phyloP scores from a whole-genome alignment of 2,888 invertebrate genomes.

The Allacma fusca region DNA sequence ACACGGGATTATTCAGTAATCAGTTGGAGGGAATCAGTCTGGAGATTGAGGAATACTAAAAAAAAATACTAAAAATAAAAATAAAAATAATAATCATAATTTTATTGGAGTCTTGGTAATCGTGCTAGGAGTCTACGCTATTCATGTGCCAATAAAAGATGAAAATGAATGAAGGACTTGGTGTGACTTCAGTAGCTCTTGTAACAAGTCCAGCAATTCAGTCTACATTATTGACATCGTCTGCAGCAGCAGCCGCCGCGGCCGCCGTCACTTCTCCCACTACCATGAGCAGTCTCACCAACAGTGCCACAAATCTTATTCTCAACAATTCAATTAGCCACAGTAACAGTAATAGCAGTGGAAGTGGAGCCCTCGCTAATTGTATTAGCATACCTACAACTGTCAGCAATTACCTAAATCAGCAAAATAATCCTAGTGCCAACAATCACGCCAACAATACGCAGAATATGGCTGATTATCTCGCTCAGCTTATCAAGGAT shows the following conservation, averaged over 20 bases:
- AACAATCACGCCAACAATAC: constrained; percentile 71
- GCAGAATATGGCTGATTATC: constrained; percentile 98
- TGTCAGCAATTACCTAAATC: constrained; percentile 39
- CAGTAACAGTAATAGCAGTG: constrained; percentile 46
- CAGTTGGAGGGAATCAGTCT: too few species aligned
- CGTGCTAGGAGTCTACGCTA: too few species aligned
- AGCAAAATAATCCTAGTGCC: constrained; percentile 39
- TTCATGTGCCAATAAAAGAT: constrained; percentile 61
- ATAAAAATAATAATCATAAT: too few species aligned
- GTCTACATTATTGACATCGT: background rate
- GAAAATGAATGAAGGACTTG: constrained; percentile 61
- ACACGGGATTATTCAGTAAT: too few species aligned
- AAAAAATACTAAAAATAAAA: too few species aligned
- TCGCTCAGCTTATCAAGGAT: constrained; percentile 99
- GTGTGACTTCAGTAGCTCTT: constrained; percentile 60
- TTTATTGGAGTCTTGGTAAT: too few species aligned
- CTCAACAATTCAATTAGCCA: constrained; percentile 47
- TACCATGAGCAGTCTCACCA: constrained; percentile 59
- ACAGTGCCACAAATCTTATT: constrained; percentile 48
- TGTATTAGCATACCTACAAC: constrained; percentile 51
- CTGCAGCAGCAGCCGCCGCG: constrained; percentile 41
- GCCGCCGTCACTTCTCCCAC: constrained; percentile 51
- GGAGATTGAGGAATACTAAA: too few species aligned
- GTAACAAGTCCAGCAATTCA: constrained; percentile 56
- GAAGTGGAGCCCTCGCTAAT: constrained; percentile 52